Base-by-base conservation (phyloP, 2,797 vertebrate species). In the Linurgus olivaceus region DNA sequence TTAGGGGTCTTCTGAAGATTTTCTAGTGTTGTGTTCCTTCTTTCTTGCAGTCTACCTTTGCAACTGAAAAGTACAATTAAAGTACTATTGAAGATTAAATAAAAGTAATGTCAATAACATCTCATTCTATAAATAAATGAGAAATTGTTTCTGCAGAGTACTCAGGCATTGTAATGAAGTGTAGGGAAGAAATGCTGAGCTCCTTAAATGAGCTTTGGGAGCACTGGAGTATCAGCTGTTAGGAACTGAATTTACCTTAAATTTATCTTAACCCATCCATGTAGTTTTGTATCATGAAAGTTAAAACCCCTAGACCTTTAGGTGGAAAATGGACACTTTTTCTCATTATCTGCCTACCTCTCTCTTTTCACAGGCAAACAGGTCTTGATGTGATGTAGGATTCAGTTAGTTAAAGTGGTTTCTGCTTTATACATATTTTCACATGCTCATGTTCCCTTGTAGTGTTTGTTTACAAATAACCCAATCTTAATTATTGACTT, bases 181-280 rank as follows among this genome's bases (percentile, higher is more conserved):
- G 45, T 12, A 73, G 47, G n/a, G 52, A 76, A 85, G 63, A 91
- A 92, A 73, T 23, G 10, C 16, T 85, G 31, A 52, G 21, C 15
- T 91, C 48, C 67, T 89, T 61, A 88, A 85, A 94, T 48, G 50
- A 94, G 75, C 81, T 94, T 82, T 57, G 57, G 75, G 81, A 90
- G 54, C 61, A 37, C 57, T 65, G 75, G 38, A 67, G 38, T 89
- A 52, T 85, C 90, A 91, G 48, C 37, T 73, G 20, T 71, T 86
- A 82, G 37, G 37, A 74, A 74, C 6, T 38, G 63, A 86, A 57
- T 91, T 94, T 80, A 50, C 40, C 40, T 95, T 76, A 62, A 80
- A 81, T 38, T 40, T 58, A 7, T 66, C 40, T 93, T 90, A 79
- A 86, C 15, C 21, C 66, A 62, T 73, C 54, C 33, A 37, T 26